phyloP scores from a whole-genome alignment of 2,797 vertebrate species.

The Gymnothorax javanicus region DNA sequence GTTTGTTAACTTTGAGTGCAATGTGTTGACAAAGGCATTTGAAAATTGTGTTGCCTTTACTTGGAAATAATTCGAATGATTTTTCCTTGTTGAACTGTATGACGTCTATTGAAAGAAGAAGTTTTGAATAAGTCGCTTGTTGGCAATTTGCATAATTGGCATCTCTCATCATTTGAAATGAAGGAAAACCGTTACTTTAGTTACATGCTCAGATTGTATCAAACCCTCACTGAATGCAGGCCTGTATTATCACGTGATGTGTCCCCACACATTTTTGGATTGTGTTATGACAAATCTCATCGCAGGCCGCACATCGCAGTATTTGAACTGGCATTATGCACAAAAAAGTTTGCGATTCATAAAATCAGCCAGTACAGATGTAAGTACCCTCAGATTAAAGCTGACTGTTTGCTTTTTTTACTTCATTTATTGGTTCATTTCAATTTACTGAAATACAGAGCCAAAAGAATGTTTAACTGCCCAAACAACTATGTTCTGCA shows the following conservation, averaged over 20 bases:
- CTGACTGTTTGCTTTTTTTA: too few species aligned
- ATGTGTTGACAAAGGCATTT: background rate
- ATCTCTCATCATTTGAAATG: background rate
- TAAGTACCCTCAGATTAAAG: too few species aligned
- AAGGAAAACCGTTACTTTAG: background rate
- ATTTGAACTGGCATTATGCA: too few species aligned
- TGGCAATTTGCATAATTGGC: background rate
- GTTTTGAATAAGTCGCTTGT: background rate
- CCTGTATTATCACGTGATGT: background rate
- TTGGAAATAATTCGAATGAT: background rate
- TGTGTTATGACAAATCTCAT: background rate
- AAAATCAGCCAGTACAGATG: too few species aligned
- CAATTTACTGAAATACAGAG: too few species aligned
- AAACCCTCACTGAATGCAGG: background rate
- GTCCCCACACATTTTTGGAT: background rate
- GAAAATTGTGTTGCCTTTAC: background rate
- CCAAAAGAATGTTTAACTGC: too few species aligned
- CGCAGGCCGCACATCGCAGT: background rate
- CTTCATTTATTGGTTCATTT: too few species aligned
- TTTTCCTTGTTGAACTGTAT: background rate
- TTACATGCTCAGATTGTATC: background rate
- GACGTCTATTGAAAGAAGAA: background rate
- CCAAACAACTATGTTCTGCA: too few species aligned
- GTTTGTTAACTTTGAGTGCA: background rate
- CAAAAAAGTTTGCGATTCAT: too few species aligned